Evolutionary conservation across 1,140 invertebrate species (phyloP), one percentile per base, ranked within the genome.

Genomic region (Cataglyphis hispanica): DNA sequence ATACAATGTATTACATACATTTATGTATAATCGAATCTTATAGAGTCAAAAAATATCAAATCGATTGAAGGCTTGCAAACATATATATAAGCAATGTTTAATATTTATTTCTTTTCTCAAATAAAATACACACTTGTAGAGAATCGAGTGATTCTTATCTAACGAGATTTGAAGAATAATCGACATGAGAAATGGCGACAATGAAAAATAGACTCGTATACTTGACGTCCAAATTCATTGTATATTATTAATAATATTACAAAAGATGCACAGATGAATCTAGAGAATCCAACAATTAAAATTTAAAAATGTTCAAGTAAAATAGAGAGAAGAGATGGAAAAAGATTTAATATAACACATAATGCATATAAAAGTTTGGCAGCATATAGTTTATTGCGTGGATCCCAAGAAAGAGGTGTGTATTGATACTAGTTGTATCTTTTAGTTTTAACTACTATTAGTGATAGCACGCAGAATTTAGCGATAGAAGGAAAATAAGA

Each of bases 161-260:
- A 40, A 61, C 11, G 40, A 31, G 37, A 84, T 19, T 37, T n/a
- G 34, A 84, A 22, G 53, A 22, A 40, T 37, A 6, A 1, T 50
- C 43, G 69, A 22, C 50, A 61, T 19, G 31, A 64, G 22, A 16
- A 63, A 75, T 6, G 4, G 43, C 37, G 25, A 50, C 46, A 50
- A 43, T 34, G 34, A 11, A 76, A 58, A 37, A 66, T 75, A 31
- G 25, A 53, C 80, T 86, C 3, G 46, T 89, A 87, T 83, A 88
- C 84, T 88, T 80, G 89, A 86, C 81, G 80, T 89, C 83, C 84
- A 80, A 91, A 50, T 50, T 92, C 87, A 91, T 88, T 90, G 86
- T 93, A 90, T 90, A 92, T 93, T 93, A 92, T 92, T 90, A 91
- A 89, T 88, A 77, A 91, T 67, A 58, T 31, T 81, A 81, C 50